These are phyloP conservation scores for Lynx canadensis DNA, from an alignment of 2,113 vertebrate genomes.

Conservation along the genomic window DNA sequence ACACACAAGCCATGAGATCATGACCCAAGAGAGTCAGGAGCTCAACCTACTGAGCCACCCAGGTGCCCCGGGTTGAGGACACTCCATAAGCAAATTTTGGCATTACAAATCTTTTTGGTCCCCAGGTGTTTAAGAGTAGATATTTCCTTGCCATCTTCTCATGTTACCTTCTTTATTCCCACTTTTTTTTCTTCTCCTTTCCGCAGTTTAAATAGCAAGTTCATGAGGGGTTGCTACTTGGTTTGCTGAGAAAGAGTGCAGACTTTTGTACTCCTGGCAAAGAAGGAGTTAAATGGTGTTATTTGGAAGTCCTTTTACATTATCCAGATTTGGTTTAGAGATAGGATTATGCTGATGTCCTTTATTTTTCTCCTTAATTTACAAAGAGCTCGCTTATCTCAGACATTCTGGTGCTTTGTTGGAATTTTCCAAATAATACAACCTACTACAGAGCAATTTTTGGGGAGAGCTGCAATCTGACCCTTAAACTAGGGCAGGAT, in stretches of 20 bases:
- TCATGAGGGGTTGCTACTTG: neutral
- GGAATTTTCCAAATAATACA: constrained; percentile 62
- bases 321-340: constrained; percentile 56
- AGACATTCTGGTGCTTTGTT: constrained; percentile 43
- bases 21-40: too few species aligned
- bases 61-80: neutral
- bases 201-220: neutral
- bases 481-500: neutral
- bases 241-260: neutral
- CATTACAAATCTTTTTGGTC: neutral
- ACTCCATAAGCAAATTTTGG: neutral
- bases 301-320: constrained; percentile 48
- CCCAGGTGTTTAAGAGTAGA: neutral
- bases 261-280: neutral
- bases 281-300: constrained; percentile 44
- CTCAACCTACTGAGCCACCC: too few species aligned
- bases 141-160: neutral
- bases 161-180: neutral
- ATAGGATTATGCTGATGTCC: constrained; percentile 53
- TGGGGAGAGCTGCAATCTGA: neutral
- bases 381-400: constrained; percentile 66
- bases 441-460: neutral
- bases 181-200: neutral
- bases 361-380: constrained; percentile 70
- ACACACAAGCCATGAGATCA: too few species aligned